Conservation (phyloP, 1,140 invertebrate species). For the Ladona fulva region DNA sequence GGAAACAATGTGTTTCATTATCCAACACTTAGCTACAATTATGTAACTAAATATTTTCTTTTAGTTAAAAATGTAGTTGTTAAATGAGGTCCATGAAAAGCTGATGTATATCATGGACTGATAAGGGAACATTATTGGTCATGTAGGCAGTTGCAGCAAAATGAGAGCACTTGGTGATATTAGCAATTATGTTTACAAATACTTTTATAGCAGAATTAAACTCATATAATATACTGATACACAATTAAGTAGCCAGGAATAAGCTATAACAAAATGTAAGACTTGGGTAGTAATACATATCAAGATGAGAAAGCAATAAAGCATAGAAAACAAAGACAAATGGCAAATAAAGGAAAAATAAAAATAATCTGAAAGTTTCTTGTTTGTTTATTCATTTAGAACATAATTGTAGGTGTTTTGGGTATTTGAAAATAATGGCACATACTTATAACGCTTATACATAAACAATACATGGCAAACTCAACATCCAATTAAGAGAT, state of each 20-base stretch:
- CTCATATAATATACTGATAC: no score
- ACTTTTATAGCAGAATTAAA: no score
- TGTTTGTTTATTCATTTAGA: neutral
- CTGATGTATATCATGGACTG: neutral
- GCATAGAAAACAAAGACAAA: neutral
- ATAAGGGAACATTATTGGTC: neutral
- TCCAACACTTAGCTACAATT: neutral
- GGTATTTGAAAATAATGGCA: neutral
- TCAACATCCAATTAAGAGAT: no score
- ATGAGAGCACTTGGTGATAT: slow-evolving; percentile 4
- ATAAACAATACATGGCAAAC: no score
- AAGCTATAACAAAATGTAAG: no score
- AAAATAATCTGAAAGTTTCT: neutral
- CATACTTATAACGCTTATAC: neutral
- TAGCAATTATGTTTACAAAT: neutral
- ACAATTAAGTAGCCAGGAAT: no score
- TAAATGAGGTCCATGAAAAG: neutral
- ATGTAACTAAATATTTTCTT: neutral
- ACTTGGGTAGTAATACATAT: no score
- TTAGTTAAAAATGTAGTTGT: neutral
- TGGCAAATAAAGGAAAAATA: neutral
- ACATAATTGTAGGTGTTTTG: neutral
- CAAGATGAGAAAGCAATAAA: no score
- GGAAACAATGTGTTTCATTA: neutral
- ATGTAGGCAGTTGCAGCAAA: neutral